Conservation (phyloP, 2,113 vertebrate genomes). For the Aphelocoma coerulescens region DNA sequence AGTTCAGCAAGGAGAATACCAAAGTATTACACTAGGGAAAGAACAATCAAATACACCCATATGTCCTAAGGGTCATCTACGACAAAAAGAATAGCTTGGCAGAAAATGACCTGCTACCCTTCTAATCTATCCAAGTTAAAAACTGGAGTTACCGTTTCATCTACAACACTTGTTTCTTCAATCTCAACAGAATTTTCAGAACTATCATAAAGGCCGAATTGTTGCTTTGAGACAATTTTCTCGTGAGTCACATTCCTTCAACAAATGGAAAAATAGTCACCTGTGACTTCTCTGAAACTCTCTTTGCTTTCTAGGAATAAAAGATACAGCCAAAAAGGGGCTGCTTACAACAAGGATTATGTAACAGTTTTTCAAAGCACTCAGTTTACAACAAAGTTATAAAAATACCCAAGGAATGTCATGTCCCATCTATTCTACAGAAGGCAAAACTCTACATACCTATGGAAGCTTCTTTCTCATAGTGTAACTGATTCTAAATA, state of each 20-base stretch:
- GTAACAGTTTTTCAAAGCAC: background rate
- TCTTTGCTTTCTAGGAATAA: background rate
- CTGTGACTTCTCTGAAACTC: background rate
- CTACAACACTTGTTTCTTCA: background rate
- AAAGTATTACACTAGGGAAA: background rate
- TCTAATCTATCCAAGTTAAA: background rate
- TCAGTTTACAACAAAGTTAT: background rate
- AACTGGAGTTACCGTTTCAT: background rate
- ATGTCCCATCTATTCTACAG: background rate
- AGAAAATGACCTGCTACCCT: background rate
- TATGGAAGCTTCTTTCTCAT: background rate
- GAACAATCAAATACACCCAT: background rate
- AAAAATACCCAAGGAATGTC: background rate
- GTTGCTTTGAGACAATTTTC: background rate
- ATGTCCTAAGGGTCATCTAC: background rate
- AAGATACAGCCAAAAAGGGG: background rate
- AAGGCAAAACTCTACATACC: background rate
- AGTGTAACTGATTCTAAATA: background rate
- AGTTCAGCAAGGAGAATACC: background rate
- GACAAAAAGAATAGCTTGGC: background rate
- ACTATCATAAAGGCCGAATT: background rate
- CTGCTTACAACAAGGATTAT: background rate
- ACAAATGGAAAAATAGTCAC: background rate
- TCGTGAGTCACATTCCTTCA: background rate
- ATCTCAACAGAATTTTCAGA: background rate